A percentile compares a stretch with the other conserved stretches of the same genome.
These are phyloP conservation scores for Sphinx pinastri DNA, from an alignment of 2,888 invertebrate species.

Conservation along the genomic window DNA sequence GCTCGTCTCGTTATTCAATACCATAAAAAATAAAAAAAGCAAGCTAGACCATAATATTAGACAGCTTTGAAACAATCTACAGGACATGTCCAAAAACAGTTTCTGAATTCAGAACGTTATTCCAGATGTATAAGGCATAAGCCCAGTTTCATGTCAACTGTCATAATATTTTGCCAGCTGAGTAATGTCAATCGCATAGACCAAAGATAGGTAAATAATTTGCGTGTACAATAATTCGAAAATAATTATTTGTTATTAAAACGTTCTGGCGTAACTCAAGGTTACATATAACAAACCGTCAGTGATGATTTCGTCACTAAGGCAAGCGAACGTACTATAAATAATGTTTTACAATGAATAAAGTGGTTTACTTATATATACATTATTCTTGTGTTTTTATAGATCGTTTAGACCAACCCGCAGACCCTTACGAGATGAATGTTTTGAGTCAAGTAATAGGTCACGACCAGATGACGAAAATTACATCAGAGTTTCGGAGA, in stretches of 20 bases:
- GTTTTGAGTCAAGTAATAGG: slow-evolving; percentile 70
- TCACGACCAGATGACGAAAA: slow-evolving; percentile 65
- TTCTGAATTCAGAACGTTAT: too few relatives aligned
- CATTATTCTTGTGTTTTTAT: slow-evolving; percentile 19
- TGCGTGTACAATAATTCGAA: background rate
- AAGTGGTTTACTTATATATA: slow-evolving; percentile 17
- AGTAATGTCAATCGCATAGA: background rate
- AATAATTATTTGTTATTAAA: slow-evolving; percentile 8
- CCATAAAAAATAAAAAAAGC: too few relatives aligned
- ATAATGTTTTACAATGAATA: background rate
- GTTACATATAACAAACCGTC: slow-evolving; percentile 32
- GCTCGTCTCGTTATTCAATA: too few relatives aligned
- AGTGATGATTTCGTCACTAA: slow-evolving; percentile 38
- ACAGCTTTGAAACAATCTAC: too few relatives aligned
- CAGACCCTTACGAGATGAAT: slow-evolving; percentile 54
- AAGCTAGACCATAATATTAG: too few relatives aligned
- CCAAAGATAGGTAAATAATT: background rate
- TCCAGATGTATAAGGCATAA: too few relatives aligned
- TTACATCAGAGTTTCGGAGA: slow-evolving; percentile 71
- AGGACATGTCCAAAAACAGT: too few relatives aligned
- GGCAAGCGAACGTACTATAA: slow-evolving; percentile 25
- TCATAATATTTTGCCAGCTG: background rate
- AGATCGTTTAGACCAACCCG: slow-evolving; percentile 37
- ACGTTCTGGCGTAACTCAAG: slow-evolving; percentile 31
- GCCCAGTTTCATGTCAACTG: background rate